These are phyloP conservation scores for Thunnus maccoyii DNA, from an alignment of 2,113 vertebrate species.

Conservation along the genomic window DNA sequence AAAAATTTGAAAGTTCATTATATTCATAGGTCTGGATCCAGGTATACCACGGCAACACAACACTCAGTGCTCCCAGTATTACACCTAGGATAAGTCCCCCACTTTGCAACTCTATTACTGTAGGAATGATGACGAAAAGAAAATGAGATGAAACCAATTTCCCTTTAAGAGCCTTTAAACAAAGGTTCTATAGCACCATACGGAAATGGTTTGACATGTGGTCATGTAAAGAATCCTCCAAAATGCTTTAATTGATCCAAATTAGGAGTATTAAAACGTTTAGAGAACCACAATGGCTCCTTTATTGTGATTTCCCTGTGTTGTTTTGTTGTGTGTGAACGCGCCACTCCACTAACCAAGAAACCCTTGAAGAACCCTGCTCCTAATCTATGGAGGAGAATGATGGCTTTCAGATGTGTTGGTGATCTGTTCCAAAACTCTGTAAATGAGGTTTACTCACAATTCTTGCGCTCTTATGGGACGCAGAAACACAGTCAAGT, in stretches of 20 bases:
- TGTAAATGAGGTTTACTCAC: slow-evolving; percentile 20
- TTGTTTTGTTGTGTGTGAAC: slow-evolving; percentile 3
- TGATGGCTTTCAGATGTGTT: slow-evolving; percentile 50
- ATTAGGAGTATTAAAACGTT: slow-evolving; percentile 3
- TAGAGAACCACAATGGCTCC: slow-evolving; percentile 1
- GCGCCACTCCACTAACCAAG: not conserved
- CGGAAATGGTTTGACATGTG: not conserved
- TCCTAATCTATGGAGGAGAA: slow-evolving; percentile 3
- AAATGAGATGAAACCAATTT: too few species aligned
- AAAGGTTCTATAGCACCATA: not conserved
- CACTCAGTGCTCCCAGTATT: too few species aligned
- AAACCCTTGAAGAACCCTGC: not conserved
- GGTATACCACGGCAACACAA: too few species aligned
- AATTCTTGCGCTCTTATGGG: not conserved
- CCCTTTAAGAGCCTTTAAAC: too few species aligned
- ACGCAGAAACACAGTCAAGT: slow-evolving; percentile 3
- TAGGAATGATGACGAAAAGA: too few species aligned
- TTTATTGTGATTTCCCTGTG: not conserved
- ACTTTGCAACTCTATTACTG: too few species aligned
- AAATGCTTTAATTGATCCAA: slow-evolving; percentile 7
- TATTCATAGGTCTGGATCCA: too few species aligned
- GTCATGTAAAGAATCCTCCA: slow-evolving; percentile 76
- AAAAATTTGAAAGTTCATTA: too few species aligned
- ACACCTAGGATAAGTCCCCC: too few species aligned
- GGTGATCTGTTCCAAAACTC: slow-evolving; percentile 27